phyloP scores from a whole-genome alignment of 2,888 invertebrate species.

The Cacoxenus indagator region DNA sequence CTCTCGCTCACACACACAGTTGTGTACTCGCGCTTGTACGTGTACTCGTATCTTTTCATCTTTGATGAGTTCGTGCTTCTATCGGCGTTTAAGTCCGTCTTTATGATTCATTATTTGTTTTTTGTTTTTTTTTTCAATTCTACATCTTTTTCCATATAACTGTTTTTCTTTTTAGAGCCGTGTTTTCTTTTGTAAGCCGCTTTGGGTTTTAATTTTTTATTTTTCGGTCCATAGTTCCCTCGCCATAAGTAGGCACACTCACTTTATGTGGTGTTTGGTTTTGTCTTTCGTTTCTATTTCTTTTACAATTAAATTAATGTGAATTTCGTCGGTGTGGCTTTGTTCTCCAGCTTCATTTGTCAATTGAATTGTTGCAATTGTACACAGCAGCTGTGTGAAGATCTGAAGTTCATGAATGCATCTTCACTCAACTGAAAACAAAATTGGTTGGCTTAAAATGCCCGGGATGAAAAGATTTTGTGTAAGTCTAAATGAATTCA shows the following conservation, averaged over 20 bases:
- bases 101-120: slow-evolving; percentile 13
- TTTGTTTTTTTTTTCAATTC: slow-evolving; percentile 10
- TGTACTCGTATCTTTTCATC: background rate
- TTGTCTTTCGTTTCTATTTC: background rate
- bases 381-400: too few species aligned
- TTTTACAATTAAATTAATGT: slow-evolving; percentile 11
- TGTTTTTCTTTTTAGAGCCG: background rate
- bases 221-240: background rate
- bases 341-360: background rate
- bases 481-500: too few species aligned
- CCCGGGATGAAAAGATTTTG: too few species aligned
- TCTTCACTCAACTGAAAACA: too few species aligned
- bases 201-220: background rate
- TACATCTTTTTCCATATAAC: background rate
- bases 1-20: background rate
- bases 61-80: background rate
- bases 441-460: too few species aligned
- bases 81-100: slow-evolving; percentile 3
- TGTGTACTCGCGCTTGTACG: background rate
- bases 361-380: too few species aligned
- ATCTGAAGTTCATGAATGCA: too few species aligned
- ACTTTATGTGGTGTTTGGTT: background rate
- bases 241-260: background rate
- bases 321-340: slow-evolving; percentile 7
- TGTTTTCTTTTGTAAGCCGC: background rate